phyloP scores from a whole-genome alignment of 1,140 invertebrate genomes.

The Cotesia vestalis region DNA sequence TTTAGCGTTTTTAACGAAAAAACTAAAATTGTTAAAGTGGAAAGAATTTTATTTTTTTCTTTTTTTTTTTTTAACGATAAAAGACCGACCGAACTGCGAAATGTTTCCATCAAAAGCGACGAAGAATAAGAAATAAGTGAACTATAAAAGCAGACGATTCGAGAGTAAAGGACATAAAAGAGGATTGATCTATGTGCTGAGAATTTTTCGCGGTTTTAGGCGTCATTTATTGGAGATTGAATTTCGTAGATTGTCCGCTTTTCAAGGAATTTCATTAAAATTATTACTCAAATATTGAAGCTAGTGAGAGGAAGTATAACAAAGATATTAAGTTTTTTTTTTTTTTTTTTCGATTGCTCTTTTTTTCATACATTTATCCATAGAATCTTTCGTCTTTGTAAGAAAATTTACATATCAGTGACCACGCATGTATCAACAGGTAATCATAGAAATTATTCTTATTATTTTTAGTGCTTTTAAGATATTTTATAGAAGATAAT shows the following conservation, averaged over 20 bases:
- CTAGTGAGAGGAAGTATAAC: slow-evolving; percentile 41
- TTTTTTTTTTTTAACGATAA: slow-evolving; percentile 4
- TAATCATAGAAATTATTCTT: no score
- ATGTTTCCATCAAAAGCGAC: not conserved
- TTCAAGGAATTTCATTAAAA: slow-evolving; percentile 57
- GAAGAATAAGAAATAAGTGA: not conserved
- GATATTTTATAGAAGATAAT: slow-evolving; percentile 30
- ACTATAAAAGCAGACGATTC: not conserved
- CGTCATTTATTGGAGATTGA: slow-evolving; percentile 48
- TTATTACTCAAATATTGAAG: slow-evolving; percentile 54
- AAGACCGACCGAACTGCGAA: slow-evolving; percentile 1
- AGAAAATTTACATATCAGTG: slow-evolving; percentile 36
- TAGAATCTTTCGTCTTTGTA: slow-evolving; percentile 1
- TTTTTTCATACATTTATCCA: not conserved
- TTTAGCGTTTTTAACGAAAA: not conserved
- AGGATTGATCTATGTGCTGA: slow-evolving; percentile 3
- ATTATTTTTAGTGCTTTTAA: slow-evolving; percentile 1
- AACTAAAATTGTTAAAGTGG: not conserved
- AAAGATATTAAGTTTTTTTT: slow-evolving; percentile 3
- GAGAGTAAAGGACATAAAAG: not conserved
- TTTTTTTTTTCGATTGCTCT: not conserved
- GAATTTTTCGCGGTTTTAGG: slow-evolving; percentile 24
- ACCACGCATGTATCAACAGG: no score
- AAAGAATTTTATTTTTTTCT: slow-evolving; percentile 2
- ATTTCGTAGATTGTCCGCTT: slow-evolving; percentile 46